Evolutionary conservation across 2,888 invertebrate species (phyloP).

Genomic region (Orthosia gracilis): DNA sequence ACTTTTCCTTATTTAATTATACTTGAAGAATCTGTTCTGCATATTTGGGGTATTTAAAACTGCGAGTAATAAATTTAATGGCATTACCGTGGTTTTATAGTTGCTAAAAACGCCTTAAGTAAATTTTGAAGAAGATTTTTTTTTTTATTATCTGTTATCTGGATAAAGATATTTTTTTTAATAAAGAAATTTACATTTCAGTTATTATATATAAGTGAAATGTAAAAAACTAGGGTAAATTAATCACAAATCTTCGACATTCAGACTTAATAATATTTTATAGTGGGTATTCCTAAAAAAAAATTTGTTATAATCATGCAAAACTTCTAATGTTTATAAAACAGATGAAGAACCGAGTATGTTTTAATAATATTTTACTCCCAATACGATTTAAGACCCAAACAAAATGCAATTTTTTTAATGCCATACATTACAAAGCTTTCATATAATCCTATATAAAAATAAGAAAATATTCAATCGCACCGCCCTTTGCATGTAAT

Average conservation of each 20-base stretch:
- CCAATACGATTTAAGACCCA: background rate
- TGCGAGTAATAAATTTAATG: too few species aligned
- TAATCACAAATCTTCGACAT: too few species aligned
- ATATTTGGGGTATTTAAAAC: background rate
- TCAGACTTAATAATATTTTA: too few species aligned
- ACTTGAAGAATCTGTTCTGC: background rate
- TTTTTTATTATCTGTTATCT: too few species aligned
- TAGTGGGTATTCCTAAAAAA: too few species aligned
- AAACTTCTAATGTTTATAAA: background rate
- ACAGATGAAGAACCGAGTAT: background rate
- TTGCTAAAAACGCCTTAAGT: background rate
- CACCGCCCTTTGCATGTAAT: slow-evolving; percentile 56
- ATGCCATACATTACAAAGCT: background rate
- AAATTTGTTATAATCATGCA: too few species aligned
- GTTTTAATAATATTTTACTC: background rate
- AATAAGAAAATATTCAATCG: slow-evolving; percentile 61
- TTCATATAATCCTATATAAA: slow-evolving; percentile 52
- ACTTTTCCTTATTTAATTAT: too few species aligned
- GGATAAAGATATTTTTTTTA: too few species aligned
- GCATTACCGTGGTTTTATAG: background rate
- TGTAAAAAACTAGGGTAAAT: too few species aligned
- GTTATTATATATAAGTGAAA: too few species aligned
- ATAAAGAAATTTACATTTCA: too few species aligned
- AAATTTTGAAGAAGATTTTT: background rate
- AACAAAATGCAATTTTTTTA: slow-evolving; percentile 24